phyloP scores from a whole-genome alignment of 2,113 vertebrate species.

The Gymnarchus niloticus region DNA sequence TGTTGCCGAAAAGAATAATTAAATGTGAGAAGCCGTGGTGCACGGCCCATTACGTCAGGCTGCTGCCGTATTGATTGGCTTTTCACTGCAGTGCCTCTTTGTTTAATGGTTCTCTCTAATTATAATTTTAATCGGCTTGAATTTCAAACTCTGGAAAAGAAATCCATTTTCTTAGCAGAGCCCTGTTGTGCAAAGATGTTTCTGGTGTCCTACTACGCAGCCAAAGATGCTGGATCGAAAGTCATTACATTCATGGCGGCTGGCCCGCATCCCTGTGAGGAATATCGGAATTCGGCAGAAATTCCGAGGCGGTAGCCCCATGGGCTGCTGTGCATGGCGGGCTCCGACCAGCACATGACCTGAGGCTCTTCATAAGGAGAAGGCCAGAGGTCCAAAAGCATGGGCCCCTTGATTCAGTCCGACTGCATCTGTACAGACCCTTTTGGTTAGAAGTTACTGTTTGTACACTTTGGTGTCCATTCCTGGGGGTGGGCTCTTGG shows the following conservation, averaged over 20 bases:
- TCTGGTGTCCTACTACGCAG: constrained; percentile 4
- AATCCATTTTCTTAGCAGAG: neutral
- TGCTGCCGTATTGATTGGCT: neutral
- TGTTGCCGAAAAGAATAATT: neutral
- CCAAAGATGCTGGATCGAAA: neutral
- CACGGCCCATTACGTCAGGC: neutral
- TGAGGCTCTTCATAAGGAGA: neutral
- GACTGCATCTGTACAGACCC: neutral
- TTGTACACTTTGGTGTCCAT: neutral
- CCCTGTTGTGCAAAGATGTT: neutral
- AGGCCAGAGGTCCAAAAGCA: neutral
- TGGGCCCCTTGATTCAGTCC: neutral
- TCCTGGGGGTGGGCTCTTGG: no score
- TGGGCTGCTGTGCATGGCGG: neutral
- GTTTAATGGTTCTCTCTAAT: constrained; percentile 10
- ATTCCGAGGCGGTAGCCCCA: neutral
- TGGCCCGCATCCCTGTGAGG: neutral
- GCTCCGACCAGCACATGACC: neutral
- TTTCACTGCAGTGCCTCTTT: constrained; percentile 9
- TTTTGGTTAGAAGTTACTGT: no score
- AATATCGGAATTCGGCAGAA: neutral
- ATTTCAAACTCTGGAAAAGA: constrained; percentile 11
- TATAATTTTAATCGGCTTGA: constrained; percentile 7
- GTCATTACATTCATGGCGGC: neutral
- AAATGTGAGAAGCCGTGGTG: neutral